Evolutionary conservation across 2,888 invertebrate genomes (phyloP).

Genomic region (Plusia festucae): DNA sequence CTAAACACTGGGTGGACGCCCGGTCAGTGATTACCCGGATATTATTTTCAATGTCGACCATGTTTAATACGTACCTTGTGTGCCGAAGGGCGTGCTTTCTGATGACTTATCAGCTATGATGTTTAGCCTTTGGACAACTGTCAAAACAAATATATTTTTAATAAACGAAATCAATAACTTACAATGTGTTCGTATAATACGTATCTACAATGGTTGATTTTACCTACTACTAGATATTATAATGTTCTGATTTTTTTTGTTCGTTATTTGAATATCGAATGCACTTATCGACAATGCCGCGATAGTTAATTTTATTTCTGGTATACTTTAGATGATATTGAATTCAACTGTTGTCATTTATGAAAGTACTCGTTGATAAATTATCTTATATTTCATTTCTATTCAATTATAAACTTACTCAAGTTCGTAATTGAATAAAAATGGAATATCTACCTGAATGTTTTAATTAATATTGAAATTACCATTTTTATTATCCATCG

Average conservation of each 20-base stretch:
- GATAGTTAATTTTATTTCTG: background rate
- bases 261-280: background rate
- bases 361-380: background rate
- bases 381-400: accelerated
- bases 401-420: background rate
- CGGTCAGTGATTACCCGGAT: constrained; percentile 51
- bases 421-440: no score
- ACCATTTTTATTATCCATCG: constrained; percentile 84
- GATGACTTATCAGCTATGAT: constrained; percentile 83
- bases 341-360: background rate
- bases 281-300: background rate
- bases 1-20: constrained; percentile 40
- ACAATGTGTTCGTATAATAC: no score
- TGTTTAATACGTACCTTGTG: constrained; percentile 77
- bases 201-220: no score
- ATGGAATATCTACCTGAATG: background rate
- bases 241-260: background rate
- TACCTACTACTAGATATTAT: background rate
- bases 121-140: constrained; percentile 84
- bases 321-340: background rate
- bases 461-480: constrained; percentile 42
- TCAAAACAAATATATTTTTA: constrained; percentile 46
- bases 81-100: constrained; percentile 83
- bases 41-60: constrained; percentile 46
- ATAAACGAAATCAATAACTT: constrained; percentile 32